Base-by-base conservation (phyloP, 2,113 vertebrate species). In the Chloebia gouldiae region DNA sequence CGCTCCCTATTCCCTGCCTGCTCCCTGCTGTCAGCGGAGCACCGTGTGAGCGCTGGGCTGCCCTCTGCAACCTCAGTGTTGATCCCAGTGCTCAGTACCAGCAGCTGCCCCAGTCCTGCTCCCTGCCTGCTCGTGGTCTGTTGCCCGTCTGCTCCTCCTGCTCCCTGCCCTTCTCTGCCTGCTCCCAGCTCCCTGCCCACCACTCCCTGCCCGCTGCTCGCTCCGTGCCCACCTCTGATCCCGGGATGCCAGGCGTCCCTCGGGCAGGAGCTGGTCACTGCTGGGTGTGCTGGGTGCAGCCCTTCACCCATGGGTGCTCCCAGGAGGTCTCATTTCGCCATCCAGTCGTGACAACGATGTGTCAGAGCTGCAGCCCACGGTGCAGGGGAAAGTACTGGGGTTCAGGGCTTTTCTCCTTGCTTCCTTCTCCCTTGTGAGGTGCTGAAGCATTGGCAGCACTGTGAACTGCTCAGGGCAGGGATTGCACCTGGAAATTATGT, bases 311-410 rank as follows among this genome's bases (percentile, higher is more conserved):
- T 2, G 63, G 87, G 42, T 59, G 68, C 64, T 78, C 65, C 13
- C 15, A 0, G 45, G 28, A 47, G 91, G 50, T 93, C 85, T 95
- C 40, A 1, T 73, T 92, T 84, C 8, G 13, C 92, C 8, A 7
- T 21, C 81, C 75, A 3, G 77, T 23, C 5, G 10, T 3, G 4
- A 66, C 1, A 45, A 70, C 92, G 96, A 91, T n/a, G 79, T 88
- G 95, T 93, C 93, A 60, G 87, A 95, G 82, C 93, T 64, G 91
- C 91, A n/a, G 50, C 50, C 35, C 54, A 11, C 11, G 4, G 80
- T 35, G n/a, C 79, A 73, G 31, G 61, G 89, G 68, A 82, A 82
- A 59, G 64, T 10, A 4, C 31, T 5, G 53, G 50, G n/a, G 16
- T 73, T 37, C 44, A 68, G 75, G 92, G 75, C 24, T 94, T 44